These are phyloP conservation scores for Crocallis elinguaria DNA, from an alignment of 2,888 invertebrate genomes.

Conservation along the genomic window DNA sequence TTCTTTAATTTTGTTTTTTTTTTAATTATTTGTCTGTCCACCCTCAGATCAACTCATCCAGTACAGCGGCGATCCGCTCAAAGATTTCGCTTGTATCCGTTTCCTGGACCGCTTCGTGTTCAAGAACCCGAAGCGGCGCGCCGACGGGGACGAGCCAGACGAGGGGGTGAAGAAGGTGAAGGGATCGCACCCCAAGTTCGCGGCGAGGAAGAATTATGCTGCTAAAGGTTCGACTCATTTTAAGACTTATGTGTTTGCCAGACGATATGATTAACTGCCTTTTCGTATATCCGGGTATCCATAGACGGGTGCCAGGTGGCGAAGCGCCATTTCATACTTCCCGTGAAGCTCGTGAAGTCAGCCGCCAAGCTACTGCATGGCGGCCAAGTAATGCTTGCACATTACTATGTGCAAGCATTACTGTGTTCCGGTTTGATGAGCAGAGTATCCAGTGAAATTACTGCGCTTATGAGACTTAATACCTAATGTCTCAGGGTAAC, in stretches of 20 bases:
- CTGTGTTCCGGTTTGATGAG: no score
- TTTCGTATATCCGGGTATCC: no score
- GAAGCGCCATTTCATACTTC: no score
- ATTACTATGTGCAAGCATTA: no score
- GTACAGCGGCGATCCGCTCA: constrained; percentile 96
- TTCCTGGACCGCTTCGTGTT: constrained; percentile 98
- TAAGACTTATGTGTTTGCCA: neutral
- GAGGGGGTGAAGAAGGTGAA: constrained; percentile 78
- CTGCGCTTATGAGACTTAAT: no score
- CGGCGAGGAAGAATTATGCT: constrained; percentile 87
- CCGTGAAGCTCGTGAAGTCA: no score
- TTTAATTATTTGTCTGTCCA: neutral
- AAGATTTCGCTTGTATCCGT: constrained; percentile 95
- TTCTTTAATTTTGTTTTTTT: neutral
- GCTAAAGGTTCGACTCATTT: constrained; percentile 83
- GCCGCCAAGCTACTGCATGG: no score
- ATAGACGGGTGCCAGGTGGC: no score
- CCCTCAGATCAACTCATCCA: constrained; percentile 87
- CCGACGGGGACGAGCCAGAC: constrained; percentile 42
- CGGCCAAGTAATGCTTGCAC: no score
- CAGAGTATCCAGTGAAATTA: no score
- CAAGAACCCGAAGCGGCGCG: constrained; percentile 93
- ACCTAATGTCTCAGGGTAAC: no score
- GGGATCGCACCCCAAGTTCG: constrained; percentile 87
- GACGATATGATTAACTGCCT: no score